Base-by-base conservation (phyloP, 1,140 invertebrate species). In the Dendrolimus punctatus region DNA sequence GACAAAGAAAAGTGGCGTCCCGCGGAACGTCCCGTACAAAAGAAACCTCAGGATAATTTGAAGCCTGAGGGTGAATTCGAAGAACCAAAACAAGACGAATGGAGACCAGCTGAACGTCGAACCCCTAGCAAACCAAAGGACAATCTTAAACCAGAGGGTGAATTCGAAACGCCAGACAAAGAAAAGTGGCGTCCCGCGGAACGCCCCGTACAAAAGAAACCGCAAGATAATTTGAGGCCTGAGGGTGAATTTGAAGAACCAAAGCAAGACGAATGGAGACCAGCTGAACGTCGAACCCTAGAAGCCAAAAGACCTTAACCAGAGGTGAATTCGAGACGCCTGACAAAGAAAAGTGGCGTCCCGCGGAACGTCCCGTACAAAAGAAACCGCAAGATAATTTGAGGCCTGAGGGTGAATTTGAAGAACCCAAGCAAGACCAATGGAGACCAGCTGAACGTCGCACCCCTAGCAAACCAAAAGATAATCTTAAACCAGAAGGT, bases 401-500 rank as follows among this genome's bases (percentile, higher is more conserved):
- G 2, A 88, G 83, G 69, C 73, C 90, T n/a, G 92, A 93, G 80
- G 92, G 93, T 1, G 90, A 92, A 5, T 92, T 91, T 44, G 89
- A 61, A 71, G 73, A 41, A 40, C 89, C 88, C 0, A 84, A 88
- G 48, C 87, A 88, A 58, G 74, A 89, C 0, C 68, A 86, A 65
- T 92, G 76, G 68, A 68, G 59, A 6, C 89, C 89, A 39, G 88
- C 80, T 38, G 88, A 89, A 60, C 55, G 88, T 39, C 84, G 79
- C 41, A 62, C 68, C 23, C 78, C 80, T 46, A 83, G 85, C 6
- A 86, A 84, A 65, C 88, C 81, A 10, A 60, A 83, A 53, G 86
- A 89, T 72, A 92, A 93, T 79, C 68, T 92, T 0, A 71, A 71
- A 37, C 88, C 89, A 6, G 91, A 91, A 71, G 90, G 90, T 0